Evolutionary conservation across 1,140 invertebrate species (phyloP), one percentile per base, ranked within the genome.

Genomic region (Akabosia matsudoensis): DNA sequence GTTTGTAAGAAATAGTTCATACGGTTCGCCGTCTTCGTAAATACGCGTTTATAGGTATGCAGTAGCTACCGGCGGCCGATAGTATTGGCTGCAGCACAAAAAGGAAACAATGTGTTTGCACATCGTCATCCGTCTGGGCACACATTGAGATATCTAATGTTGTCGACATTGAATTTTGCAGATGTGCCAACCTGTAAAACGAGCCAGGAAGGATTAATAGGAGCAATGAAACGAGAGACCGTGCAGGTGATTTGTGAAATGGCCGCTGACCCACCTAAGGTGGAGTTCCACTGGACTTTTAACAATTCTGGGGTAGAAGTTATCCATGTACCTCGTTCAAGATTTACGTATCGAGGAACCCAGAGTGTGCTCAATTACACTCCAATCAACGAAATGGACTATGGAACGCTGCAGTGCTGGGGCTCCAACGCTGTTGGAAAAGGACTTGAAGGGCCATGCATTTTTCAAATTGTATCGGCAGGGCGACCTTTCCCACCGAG

Each of bases 161-260:
- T n/a, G n/a, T n/a, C n/a, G n/a, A n/a, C n/a, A 45, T 45, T 56
- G 14, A 22, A n/a, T n/a, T 54, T 85, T 84, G 14, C 86, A 95
- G 93, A 91, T 85, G 90, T 91, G 33, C 92, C 92, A 70, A 89
- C 92, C n/a, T 95, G 93, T 84, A 89, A 90, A 75, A 90, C 90
- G 80, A 86, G 84, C 71, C 88, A 88, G 78, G 92, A 92, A 83
- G 90, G 92, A 83, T 87, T 93, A 3, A 90, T 92, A 74, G 93
- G 93, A 0, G 93, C 93, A 3, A 86, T 94, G 74, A 93, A 93
- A 82, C 91, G 93, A 82, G 94, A 95, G 84, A 93, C 91, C 16
- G 90, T 94, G 16, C 88, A 89, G 52, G 85, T 96, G 76, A 88
- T 90, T 79, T 96, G 94, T 83, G 90, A 92, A 80, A 93, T 96